These are phyloP conservation scores for Sinelater perroti DNA, from an alignment of 2,888 invertebrate genomes.

Conservation along the genomic window DNA sequence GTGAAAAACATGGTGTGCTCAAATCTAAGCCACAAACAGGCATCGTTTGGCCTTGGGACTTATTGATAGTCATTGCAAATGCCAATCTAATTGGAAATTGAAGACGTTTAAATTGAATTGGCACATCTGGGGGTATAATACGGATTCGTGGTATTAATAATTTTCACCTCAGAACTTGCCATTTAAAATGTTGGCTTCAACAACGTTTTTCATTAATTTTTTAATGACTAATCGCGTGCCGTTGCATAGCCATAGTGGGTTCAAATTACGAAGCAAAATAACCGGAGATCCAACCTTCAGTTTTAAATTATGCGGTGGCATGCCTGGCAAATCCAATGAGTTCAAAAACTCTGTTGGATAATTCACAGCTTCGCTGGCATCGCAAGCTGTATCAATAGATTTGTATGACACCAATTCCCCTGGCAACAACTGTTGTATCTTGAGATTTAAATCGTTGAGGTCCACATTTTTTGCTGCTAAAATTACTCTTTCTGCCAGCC, in stretches of 20 bases:
- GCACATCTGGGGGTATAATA: too few species aligned
- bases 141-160: not conserved
- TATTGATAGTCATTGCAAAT: too few species aligned
- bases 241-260: conserved; percentile 48
- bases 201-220: conserved; percentile 25
- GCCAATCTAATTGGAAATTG: too few species aligned
- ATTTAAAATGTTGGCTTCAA: not conserved
- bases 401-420: too few species aligned
- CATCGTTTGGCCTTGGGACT: too few species aligned
- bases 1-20: too few species aligned
- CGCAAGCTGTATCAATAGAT: conserved; percentile 33
- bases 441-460: conserved; percentile 37
- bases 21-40: too few species aligned
- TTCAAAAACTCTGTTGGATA: not conserved
- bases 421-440: too few species aligned
- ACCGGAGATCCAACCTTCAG: conserved; percentile 47
- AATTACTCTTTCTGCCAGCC: too few species aligned
- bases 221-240: too few species aligned
- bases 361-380: conserved; percentile 19
- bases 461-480: conserved; percentile 50
- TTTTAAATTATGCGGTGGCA: conserved; percentile 43
- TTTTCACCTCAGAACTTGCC: not conserved
- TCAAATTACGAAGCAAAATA: conserved; percentile 51
- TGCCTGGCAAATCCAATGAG: not conserved
- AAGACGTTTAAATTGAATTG: too few species aligned